Percentiles rank a stretch among this genome's conserved stretches.
Evolutionary conservation across 2,113 vertebrate genomes (phyloP).

Genomic region (Xyliphius kryptos): DNA sequence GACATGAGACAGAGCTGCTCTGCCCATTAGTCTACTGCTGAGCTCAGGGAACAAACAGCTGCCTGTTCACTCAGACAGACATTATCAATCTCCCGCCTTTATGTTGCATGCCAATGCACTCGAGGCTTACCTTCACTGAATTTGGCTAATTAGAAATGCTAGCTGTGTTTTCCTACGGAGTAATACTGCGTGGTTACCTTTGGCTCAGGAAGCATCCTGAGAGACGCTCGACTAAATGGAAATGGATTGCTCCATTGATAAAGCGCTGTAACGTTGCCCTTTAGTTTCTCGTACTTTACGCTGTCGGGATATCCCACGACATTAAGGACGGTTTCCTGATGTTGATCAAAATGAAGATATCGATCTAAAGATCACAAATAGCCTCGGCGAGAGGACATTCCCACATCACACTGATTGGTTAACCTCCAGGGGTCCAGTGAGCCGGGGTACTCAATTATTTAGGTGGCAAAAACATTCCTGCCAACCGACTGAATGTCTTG

Average conservation of each 20-base stretch:
- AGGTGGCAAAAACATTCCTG: slow-evolving; percentile 23
- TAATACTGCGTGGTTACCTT: slow-evolving; percentile 33
- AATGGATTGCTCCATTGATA: slow-evolving; percentile 27
- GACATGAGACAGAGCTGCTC: slow-evolving; percentile 61
- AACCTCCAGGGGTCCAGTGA: slow-evolving; percentile 21
- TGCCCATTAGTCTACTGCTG: slow-evolving; percentile 63
- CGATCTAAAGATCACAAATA: slow-evolving; percentile 31
- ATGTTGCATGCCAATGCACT: slow-evolving; percentile 23
- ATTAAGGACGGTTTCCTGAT: slow-evolving; percentile 17
- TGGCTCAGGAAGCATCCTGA: slow-evolving; percentile 26
- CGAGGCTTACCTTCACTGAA: slow-evolving; percentile 13
- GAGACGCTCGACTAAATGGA: slow-evolving; percentile 27
- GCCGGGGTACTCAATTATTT: slow-evolving; percentile 32
- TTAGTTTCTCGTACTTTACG: not conserved
- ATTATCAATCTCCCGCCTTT: slow-evolving; percentile 9
- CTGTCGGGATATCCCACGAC: slow-evolving; percentile 10
- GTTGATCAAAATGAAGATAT: slow-evolving; percentile 21
- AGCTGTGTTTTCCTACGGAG: slow-evolving; percentile 30
- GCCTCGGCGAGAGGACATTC: too few relatives aligned
- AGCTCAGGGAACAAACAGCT: slow-evolving; percentile 50
- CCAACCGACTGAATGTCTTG: slow-evolving; percentile 3
- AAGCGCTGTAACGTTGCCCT: slow-evolving; percentile 6
- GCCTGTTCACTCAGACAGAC: slow-evolving; percentile 33
- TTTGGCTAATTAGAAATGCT: slow-evolving; percentile 32
- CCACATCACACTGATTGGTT: slow-evolving; percentile 15